These are phyloP conservation scores for Diadumene lineata DNA, from an alignment of 92 coral and sea anemone genomes.

Conservation along the genomic window DNA sequence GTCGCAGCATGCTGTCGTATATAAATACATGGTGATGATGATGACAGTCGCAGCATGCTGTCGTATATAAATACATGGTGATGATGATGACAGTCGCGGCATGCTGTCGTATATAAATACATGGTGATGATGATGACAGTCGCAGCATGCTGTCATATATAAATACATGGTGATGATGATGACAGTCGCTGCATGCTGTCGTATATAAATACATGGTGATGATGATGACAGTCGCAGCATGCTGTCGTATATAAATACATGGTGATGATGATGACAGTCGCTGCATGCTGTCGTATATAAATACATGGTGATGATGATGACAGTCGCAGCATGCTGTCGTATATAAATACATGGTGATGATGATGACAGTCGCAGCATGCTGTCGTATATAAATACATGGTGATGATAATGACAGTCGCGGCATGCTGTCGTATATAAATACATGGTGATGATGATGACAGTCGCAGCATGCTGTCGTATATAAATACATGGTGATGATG, in stretches of 20 bases:
- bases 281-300: not conserved
- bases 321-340: too few relatives aligned
- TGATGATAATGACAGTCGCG: not conserved
- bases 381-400: too few relatives aligned
- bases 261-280: not conserved
- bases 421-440: slow-evolving; percentile 3
- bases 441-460: too few relatives aligned
- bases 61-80: too few relatives aligned
- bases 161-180: too few relatives aligned
- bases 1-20: not conserved
- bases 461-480: too few relatives aligned
- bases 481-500: not conserved
- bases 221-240: not conserved
- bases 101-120: too few relatives aligned
- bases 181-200: too few relatives aligned
- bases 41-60: too few relatives aligned
- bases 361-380: too few relatives aligned
- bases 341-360: slow-evolving; percentile 9
- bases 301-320: not conserved
- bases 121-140: slow-evolving; percentile 1
- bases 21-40: not conserved
- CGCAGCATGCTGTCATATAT: slow-evolving; percentile 6
- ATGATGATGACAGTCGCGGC: slow-evolving; percentile 13
- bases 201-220: not conserved
- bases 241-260: too few relatives aligned